Evolutionary conservation across 2,113 vertebrate species (phyloP), one percentile per base, ranked within the genome.

Genomic region (Amphiprion percula): DNA sequence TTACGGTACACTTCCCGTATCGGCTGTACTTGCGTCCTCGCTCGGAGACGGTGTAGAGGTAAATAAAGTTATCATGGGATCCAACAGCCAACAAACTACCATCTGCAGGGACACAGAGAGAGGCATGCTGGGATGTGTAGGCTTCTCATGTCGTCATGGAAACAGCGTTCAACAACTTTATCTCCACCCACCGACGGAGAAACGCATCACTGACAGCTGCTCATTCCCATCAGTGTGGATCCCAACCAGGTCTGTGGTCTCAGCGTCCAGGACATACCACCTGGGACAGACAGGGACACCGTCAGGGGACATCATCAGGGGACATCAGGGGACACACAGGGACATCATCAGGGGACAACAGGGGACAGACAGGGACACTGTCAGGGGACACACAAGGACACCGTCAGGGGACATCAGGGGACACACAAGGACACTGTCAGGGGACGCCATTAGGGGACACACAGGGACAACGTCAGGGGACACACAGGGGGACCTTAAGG

Each of bases 51-150:
- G 89, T 92, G 63, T 99, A 99, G 93, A 99, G 96, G 95, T 99
- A 99, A 96, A 99, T 98, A 66, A 99, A 98, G 93, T 99, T 99
- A 92, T 99, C 98, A 1, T 99, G 98, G 80, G 98, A 99, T 80
- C 98, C 98, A 55, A 99, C 97, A 68, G 98, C 98, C 94, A 99
- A 93, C 88, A 98, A 94, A 75, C 88, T 90, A 66, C 98, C 98
- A 94, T 99, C 98, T 99, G 89, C 26, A 52, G 17, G 8, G 17
- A 52, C 15, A 23, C 37, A 10, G n/a, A 68, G 5, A 81, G 44
- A 79, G 4, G 67, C 44, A 85, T 67, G 47, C 14, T 83, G 65
- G 54, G 68, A 81, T 16, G 60, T 69, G 62, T 11, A 65, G 61
- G 70, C 16, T 4, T 2, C 3, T 46, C 16, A 0, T 1, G 3